Conservation (phyloP, 2,797 vertebrate genomes). For the Macropus fuliginosus region DNA sequence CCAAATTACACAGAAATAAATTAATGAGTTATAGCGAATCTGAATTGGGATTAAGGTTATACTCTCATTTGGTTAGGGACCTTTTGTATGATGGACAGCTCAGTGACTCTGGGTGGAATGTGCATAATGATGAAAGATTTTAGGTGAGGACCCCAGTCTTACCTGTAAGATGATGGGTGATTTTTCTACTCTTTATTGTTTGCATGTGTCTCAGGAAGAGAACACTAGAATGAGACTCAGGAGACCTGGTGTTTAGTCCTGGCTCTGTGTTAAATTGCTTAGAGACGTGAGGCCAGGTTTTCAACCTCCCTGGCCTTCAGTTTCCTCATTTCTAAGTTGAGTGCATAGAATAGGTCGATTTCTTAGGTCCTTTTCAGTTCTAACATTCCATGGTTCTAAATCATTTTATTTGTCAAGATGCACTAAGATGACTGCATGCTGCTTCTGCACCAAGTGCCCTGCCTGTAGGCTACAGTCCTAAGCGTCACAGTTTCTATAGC, state of each 20-base stretch:
- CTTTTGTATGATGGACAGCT: background rate
- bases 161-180: background rate
- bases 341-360: background rate
- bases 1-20: background rate
- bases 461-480: background rate
- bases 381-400: background rate
- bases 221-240: background rate
- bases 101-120: background rate
- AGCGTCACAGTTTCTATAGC: background rate
- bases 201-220: background rate
- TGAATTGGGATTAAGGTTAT: background rate
- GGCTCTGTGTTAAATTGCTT: background rate
- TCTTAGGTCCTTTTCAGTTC: background rate
- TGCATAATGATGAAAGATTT: background rate
- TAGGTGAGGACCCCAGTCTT: background rate
- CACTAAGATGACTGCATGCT: background rate
- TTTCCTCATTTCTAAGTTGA: background rate
- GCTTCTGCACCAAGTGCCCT: background rate
- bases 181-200: background rate
- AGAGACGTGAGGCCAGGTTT: background rate
- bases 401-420: background rate
- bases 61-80: background rate
- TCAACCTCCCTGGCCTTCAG: background rate
- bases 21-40: background rate
- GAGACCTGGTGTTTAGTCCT: background rate